Evolutionary conservation across 2,113 vertebrate species (phyloP).

Genomic region (Scomber scombrus): DNA sequence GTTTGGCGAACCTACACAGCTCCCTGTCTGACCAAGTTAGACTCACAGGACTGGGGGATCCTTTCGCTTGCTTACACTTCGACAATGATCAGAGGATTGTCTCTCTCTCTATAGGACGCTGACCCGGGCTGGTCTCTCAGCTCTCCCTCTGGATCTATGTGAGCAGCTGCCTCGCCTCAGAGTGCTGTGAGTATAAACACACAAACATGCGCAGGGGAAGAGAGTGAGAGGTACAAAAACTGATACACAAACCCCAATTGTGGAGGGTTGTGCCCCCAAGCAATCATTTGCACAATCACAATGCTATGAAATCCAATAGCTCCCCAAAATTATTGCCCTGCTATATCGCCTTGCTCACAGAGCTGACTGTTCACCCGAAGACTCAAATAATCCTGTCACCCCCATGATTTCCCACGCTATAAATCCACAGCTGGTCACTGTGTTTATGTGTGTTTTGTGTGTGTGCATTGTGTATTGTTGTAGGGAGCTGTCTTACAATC

Average conservation of each 20-base stretch:
- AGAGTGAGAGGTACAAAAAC: conserved; percentile 49
- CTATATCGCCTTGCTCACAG: conserved; percentile 46
- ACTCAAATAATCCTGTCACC: conserved; percentile 56
- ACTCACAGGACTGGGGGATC: conserved; percentile 53
- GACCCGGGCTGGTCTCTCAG: conserved; percentile 90
- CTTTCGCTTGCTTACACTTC: conserved; percentile 65
- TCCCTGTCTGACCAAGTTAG: conserved; percentile 66
- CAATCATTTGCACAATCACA: conserved; percentile 53
- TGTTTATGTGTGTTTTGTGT: conserved; percentile 41
- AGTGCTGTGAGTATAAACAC: conserved; percentile 90
- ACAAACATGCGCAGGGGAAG: conserved; percentile 7
- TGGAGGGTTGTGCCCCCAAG: conserved; percentile 41
- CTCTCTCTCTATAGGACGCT: conserved; percentile 86
- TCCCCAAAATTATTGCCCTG: conserved; percentile 41
- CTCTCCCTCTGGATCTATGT: conserved; percentile 91
- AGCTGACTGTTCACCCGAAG: conserved; percentile 27
- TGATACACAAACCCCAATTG: conserved; percentile 58
- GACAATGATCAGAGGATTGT: conserved; percentile 69
- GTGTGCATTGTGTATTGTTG: conserved; percentile 64
- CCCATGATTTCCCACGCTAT: conserved; percentile 69
- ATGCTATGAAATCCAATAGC: conserved; percentile 67
- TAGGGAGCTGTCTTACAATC: conserved; percentile 95
- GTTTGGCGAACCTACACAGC: conserved; percentile 59
- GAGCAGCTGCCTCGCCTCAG: conserved; percentile 93
- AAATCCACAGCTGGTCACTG: conserved; percentile 72